phyloP scores from a whole-genome alignment of 2,113 vertebrate species.

The Calyptommatus sinebrachiatus region DNA sequence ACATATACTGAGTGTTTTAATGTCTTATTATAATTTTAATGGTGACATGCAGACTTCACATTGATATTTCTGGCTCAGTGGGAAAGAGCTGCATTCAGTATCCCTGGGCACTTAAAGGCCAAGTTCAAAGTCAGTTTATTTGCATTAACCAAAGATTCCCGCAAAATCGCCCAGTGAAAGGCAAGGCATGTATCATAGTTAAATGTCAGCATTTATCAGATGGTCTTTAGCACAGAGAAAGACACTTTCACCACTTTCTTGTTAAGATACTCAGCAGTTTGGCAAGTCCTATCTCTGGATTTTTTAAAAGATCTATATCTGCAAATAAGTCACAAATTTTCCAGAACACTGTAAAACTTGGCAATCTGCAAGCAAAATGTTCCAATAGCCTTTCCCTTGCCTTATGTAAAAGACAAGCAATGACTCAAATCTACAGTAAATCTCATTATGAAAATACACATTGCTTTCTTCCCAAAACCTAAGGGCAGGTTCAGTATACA shows the following conservation, averaged over 20 bases:
- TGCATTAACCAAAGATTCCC: background rate
- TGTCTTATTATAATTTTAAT: conserved; percentile 12
- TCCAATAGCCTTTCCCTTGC: background rate
- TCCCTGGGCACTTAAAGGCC: conserved; percentile 6
- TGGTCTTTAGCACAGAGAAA: background rate
- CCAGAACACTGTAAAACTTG: background rate
- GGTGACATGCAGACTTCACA: conserved; percentile 8
- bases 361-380: background rate
- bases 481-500: too few relatives aligned
- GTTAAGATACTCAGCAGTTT: conserved; percentile 18
- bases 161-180: background rate
- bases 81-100: background rate
- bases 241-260: background rate
- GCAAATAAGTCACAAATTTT: background rate
- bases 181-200: background rate
- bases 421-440: too few relatives aligned
- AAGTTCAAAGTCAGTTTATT: background rate
- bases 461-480: background rate
- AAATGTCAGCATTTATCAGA: background rate
- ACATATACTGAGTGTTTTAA: conserved; percentile 1
- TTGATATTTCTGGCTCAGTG: conserved; percentile 12
- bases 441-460: background rate
- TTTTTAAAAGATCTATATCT: background rate
- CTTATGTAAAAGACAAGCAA: background rate
- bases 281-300: background rate